Conservation (phyloP, 2,113 vertebrate genomes). For the Dicerorhinus sumatrensis region DNA sequence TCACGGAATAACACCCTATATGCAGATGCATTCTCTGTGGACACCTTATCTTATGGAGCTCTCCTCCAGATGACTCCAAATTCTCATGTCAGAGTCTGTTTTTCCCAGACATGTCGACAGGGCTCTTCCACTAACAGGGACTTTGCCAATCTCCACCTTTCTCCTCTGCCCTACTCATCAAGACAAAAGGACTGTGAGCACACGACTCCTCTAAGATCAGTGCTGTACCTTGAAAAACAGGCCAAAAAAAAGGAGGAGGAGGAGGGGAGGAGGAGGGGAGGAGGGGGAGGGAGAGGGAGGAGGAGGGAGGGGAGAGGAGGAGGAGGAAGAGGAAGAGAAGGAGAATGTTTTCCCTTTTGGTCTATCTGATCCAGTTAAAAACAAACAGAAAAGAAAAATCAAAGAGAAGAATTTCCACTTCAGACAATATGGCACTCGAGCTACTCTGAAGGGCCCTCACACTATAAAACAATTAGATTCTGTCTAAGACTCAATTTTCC, state of each 20-base stretch:
- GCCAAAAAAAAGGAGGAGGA: rapidly evolving
- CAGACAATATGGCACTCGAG: neutral
- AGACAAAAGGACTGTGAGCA: neutral
- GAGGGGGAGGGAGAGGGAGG: no score
- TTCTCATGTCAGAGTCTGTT: neutral
- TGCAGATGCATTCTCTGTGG: rapidly evolving
- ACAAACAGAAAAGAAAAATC: neutral
- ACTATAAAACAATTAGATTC: no score
- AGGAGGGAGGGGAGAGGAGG: rapidly evolving
- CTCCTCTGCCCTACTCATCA: neutral
- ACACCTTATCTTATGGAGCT: rapidly evolving
- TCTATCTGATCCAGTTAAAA: neutral
- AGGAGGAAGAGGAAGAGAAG: no score
- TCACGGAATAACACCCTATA: neutral
- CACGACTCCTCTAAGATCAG: neutral
- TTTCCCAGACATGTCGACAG: neutral
- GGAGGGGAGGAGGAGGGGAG: neutral
- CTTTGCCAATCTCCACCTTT: no score
- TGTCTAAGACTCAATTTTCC: neutral
- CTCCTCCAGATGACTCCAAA: rapidly evolving
- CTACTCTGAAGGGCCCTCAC: neutral
- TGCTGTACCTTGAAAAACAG: neutral
- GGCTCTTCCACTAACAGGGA: neutral
- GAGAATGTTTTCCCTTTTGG: neutral
- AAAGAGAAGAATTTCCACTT: neutral